Conservation (phyloP, 2,113 vertebrate species). For the Numenius arquata region DNA sequence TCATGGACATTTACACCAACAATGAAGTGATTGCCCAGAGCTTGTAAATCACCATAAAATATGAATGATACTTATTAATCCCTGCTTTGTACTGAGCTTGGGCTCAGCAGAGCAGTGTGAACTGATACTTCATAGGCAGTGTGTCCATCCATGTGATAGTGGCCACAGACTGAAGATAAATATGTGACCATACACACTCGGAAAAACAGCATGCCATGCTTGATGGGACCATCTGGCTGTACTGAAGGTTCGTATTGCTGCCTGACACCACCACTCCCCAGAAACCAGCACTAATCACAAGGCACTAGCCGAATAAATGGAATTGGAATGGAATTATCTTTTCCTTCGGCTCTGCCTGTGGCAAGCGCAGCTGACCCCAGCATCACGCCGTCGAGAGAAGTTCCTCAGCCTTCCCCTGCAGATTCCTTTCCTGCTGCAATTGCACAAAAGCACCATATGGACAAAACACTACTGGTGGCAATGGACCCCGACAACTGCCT, state of each 20-base stretch:
- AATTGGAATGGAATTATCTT: neutral
- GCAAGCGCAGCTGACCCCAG: accelerated
- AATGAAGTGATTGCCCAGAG: neutral
- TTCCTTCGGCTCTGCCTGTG: neutral
- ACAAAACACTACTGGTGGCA: neutral
- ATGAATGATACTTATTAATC: neutral
- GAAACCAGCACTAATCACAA: neutral
- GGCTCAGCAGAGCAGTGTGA: neutral
- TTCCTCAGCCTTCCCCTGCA: neutral
- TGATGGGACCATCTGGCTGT: neutral
- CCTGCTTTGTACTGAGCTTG: neutral
- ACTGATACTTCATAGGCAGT: neutral
- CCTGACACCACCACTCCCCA: neutral
- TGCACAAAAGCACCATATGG: neutral
- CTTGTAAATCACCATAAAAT: neutral
- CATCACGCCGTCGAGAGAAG: accelerated
- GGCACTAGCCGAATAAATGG: neutral
- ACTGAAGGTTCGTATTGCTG: neutral
- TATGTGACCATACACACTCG: neutral
- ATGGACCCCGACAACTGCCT: accelerated
- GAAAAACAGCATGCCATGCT: neutral
- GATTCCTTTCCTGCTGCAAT: neutral
- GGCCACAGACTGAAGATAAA: neutral
- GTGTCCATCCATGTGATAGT: no score
- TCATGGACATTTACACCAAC: neutral